phyloP scores from a whole-genome alignment of 1,140 invertebrate species.

The Drosophila repletoides region DNA sequence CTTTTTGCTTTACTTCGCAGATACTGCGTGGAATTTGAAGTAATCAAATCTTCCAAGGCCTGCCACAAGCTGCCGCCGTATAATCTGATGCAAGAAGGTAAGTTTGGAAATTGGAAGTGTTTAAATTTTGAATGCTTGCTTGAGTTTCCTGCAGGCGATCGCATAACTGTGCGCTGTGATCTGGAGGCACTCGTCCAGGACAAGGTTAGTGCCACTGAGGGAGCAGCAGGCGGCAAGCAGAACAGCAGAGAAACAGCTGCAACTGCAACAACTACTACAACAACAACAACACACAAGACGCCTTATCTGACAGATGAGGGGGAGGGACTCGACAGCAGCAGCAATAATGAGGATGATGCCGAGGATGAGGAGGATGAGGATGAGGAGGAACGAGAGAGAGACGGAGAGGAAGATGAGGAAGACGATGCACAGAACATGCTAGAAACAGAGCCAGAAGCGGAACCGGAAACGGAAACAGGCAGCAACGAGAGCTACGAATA shows the following conservation, averaged over 20 bases:
- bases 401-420: conserved; percentile 40
- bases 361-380: conserved; percentile 13
- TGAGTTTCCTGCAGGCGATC: conserved; percentile 84
- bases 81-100: conserved; percentile 89
- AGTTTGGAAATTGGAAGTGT: conserved; percentile 9
- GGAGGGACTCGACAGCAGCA: conserved; percentile 26
- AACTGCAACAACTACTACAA: conserved; percentile 18
- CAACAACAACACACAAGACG: conserved; percentile 15
- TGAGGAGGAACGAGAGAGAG: conserved; percentile 33
- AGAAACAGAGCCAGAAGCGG: conserved; percentile 26
- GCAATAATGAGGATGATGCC: conserved; percentile 34
- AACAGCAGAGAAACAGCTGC: conserved; percentile 4
- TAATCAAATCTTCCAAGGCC: conserved; percentile 90
- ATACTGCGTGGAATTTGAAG: conserved; percentile 92
- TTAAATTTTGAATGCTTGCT: background rate
- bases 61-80: conserved; percentile 89
- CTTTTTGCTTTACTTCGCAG: conserved; percentile 83
- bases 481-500: conserved; percentile 54
- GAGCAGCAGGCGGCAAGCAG: conserved; percentile 5
- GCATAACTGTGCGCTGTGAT: conserved; percentile 90
- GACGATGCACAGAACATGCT: conserved; percentile 64
- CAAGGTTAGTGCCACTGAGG: background rate
- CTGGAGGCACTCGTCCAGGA: conserved; percentile 88
- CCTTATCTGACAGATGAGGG: conserved; percentile 16
- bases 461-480: conserved; percentile 2